phyloP scores from a whole-genome alignment of 2,113 vertebrate genomes.

The Nansenia antarctica region DNA sequence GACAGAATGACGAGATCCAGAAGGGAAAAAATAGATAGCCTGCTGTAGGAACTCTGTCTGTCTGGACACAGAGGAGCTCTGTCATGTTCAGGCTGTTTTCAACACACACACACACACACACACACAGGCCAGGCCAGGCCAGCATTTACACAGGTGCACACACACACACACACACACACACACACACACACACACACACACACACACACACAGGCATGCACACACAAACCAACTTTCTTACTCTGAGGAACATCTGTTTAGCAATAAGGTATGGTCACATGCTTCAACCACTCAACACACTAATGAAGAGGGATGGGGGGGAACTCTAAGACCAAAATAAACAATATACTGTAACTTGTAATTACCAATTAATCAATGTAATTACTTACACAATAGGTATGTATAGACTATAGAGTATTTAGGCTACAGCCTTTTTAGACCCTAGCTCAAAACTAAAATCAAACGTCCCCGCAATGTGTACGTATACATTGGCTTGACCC shows the following conservation, averaged over 20 bases:
- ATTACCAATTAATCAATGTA: too few relatives aligned
- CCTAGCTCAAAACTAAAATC: background rate
- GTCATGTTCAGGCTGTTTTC: conserved; percentile 23
- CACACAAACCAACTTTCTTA: background rate
- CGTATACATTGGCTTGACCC: too few relatives aligned
- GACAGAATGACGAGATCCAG: conserved; percentile 28
- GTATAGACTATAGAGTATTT: background rate
- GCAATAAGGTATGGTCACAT: conserved; percentile 54
- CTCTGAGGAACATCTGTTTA: conserved; percentile 5
- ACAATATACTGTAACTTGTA: background rate
- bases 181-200: too few relatives aligned
- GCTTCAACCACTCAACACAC: conserved; percentile 18
- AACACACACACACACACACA: background rate
- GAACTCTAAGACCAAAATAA: background rate
- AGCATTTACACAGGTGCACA: background rate
- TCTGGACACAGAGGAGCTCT: conserved; percentile 50
- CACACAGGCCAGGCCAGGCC: too few relatives aligned
- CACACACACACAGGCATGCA: background rate
- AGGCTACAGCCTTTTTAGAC: background rate
- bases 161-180: background rate
- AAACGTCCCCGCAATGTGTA: background rate
- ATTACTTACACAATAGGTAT: background rate
- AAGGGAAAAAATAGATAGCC: conserved; percentile 12
- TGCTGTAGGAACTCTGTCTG: conserved; percentile 48
- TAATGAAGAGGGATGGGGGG: conserved; percentile 9